Conservation (phyloP, 2,888 invertebrate genomes). For the Orthosia gracilis region DNA sequence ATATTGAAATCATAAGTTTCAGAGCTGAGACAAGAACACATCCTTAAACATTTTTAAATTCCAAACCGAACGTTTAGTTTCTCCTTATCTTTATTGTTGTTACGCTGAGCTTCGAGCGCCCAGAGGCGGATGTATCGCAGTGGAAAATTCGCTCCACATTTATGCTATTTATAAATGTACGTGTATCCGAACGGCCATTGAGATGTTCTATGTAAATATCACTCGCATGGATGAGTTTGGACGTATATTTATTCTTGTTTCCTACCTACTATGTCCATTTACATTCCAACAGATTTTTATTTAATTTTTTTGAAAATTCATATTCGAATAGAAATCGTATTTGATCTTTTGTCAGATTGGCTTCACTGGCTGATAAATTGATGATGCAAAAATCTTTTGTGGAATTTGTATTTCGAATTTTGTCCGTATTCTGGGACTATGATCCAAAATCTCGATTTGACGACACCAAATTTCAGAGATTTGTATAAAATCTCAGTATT, state of each 20-base stretch:
- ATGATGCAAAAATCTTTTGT: too few species aligned
- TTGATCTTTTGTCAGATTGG: background rate
- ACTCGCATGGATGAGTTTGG: conserved; percentile 42
- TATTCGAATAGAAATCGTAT: background rate
- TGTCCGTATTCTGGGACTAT: background rate
- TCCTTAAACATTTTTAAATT: conserved; percentile 14
- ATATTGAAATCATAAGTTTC: background rate
- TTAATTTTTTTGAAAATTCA: background rate
- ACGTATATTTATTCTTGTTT: conserved; percentile 25
- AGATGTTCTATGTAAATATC: conserved; percentile 55
- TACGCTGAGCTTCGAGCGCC: conserved; percentile 38
- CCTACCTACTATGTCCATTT: conserved; percentile 10
- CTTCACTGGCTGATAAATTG: background rate
- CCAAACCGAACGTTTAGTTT: conserved; percentile 31
- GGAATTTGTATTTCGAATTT: background rate
- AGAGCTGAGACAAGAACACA: background rate
- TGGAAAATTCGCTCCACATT: conserved; percentile 68
- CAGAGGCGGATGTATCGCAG: conserved; percentile 62
- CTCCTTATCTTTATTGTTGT: conserved; percentile 59
- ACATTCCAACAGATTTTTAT: conserved; percentile 13
- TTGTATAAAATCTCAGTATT: background rate
- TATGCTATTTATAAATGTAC: conserved; percentile 66
- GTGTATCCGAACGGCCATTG: conserved; percentile 52
- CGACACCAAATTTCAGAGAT: background rate
- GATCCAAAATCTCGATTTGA: background rate